A percentile compares a stretch with the other conserved stretches of the same genome.
Conservation (phyloP, 2,113 vertebrate species). For the Lamprologus lemairii region DNA sequence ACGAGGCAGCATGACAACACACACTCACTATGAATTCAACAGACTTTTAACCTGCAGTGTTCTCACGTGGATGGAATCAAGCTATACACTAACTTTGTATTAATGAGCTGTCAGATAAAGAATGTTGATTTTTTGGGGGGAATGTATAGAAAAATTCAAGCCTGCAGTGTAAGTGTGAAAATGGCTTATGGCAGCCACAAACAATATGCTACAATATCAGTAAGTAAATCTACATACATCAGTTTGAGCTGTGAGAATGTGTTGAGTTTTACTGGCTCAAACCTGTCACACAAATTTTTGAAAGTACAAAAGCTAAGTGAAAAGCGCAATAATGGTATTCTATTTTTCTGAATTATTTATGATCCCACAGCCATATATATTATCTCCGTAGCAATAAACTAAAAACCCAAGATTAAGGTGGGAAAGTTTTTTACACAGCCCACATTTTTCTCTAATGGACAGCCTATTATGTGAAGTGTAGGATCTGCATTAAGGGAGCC, state of each 20-base stretch:
- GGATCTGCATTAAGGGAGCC: slow-evolving; percentile 25
- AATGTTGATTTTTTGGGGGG: rapidly evolving
- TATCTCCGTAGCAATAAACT: background rate
- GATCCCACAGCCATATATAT: background rate
- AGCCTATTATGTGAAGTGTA: slow-evolving; percentile 10
- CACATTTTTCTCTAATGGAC: slow-evolving; percentile 16
- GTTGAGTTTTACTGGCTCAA: background rate
- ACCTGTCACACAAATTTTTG: background rate
- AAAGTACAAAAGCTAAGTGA: background rate
- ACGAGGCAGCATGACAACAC: background rate
- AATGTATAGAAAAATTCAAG: background rate
- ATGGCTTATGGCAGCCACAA: background rate
- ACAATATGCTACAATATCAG: background rate
- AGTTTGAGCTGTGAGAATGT: background rate
- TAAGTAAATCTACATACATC: background rate
- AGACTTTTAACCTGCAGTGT: background rate
- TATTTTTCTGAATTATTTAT: background rate
- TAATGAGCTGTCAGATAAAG: background rate
- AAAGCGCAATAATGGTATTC: background rate
- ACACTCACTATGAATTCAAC: background rate
- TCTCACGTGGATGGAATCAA: background rate
- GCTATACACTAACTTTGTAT: background rate
- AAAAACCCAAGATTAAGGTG: background rate
- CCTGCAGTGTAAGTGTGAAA: background rate
- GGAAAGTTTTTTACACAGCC: background rate